Base-by-base conservation (phyloP, 1,140 invertebrate species). In the Hormaphis cornu region DNA sequence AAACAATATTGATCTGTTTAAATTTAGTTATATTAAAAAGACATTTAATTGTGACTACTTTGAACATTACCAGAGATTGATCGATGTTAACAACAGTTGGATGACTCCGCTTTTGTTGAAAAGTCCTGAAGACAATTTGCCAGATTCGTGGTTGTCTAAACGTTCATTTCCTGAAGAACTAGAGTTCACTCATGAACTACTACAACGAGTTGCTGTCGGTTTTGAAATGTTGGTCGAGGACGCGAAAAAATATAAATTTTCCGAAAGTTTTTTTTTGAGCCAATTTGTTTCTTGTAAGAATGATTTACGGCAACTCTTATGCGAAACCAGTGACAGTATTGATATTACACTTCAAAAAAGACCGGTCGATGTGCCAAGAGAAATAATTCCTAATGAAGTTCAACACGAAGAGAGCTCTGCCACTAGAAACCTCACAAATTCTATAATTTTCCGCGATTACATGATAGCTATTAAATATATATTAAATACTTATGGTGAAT, bases 401-500 rank as follows among this genome's bases (percentile, higher is more conserved):
- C 33, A 40, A 0, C 20, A 61, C 18, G 58, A 61, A 44, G 12
- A 14, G 1, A 44, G 37, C 9, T n/a, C 9, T 42, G 37, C 35
- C 26, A 24, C 26, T 0, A 44, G 37, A n/a, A 24, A 42, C 26
- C 22, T 61, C 1, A 26, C n/a, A 44, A 61, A 61, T 6, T 61
- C 58, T 44, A 26, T 61, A 4, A 61, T 61, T 44, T 61, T 61
- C 28, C 6, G 58, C n/a, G 58, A 61, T 28, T 61, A 61, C 28
- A 44, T 61, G 37, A 61, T 61, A 8, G 7, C 22, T 28, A 61
- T 44, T 44, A 26, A 61, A 12, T 61, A 61, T 44, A 0, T 61
- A 18, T 4, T 9, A 18, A 16, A 61, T 42, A 61, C 58, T 5
- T 61, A 61, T 44, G 1, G 18, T 14, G n/a, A 22, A 40, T 42